These are phyloP conservation scores for Synanthedon myopaeformis DNA, from an alignment of 2,888 invertebrate genomes.

Conservation along the genomic window DNA sequence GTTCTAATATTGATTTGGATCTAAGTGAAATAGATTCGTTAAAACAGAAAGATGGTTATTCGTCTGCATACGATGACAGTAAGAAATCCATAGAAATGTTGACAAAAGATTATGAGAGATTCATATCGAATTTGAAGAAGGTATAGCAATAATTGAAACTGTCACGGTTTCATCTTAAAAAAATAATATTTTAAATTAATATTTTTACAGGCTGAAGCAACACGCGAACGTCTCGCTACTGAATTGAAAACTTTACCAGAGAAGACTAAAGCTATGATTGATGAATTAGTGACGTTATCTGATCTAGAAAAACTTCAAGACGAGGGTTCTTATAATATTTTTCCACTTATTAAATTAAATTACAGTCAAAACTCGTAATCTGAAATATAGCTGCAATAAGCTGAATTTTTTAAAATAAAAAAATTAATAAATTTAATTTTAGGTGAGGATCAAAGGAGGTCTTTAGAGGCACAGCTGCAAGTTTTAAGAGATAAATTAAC, in stretches of 20 bases:
- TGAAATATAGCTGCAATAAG: no score
- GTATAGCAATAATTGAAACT: conserved; percentile 26
- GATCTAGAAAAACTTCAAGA: conserved; percentile 72
- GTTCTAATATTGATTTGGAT: conserved; percentile 73
- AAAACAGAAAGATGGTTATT: conserved; percentile 57
- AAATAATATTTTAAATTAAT: not conserved
- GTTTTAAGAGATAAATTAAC: conserved; percentile 56
- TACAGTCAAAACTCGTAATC: not conserved
- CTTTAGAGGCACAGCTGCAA: conserved; percentile 60
- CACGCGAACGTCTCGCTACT: conserved; percentile 56
- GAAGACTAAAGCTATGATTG: conserved; percentile 74
- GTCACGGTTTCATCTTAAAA: not conserved
- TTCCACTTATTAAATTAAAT: not conserved
- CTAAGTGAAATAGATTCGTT: conserved; percentile 65
- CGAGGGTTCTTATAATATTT: conserved; percentile 38
- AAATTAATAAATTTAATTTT: conserved; percentile 2
- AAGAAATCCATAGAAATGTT: conserved; percentile 57
- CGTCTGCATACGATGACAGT: conserved; percentile 54
- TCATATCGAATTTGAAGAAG: conserved; percentile 72
- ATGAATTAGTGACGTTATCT: conserved; percentile 71
- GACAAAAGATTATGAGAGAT: conserved; percentile 67
- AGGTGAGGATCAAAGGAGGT: conserved; percentile 66
- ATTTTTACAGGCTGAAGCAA: conserved; percentile 43
- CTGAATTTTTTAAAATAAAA: not conserved
- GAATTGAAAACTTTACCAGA: conserved; percentile 77